Evolutionary conservation across 2,797 vertebrate species (phyloP), one percentile per base, ranked within the genome.

Genomic region (Phylloscopus collybita): DNA sequence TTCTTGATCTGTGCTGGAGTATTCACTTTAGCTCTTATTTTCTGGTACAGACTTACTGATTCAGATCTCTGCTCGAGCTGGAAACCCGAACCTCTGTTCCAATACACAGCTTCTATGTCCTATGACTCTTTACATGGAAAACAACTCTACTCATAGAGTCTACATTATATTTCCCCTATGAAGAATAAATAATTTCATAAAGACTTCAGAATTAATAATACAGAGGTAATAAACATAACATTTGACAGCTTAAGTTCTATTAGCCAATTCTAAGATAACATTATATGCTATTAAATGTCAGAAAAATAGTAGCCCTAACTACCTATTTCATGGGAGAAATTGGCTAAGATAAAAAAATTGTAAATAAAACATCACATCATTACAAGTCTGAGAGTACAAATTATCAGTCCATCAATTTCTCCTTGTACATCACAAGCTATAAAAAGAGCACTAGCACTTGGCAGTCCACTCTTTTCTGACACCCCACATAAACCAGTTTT

Each of bases 21-120:
- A 38, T 44, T 75, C 19, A 45, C 38, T 49, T 70, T 1, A 83
- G 56, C 20, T 14, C 26, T 50, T 32, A 8, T 8, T 76, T 81
- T 70, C 82, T 32, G 10, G 30, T 26, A 22, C 6, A 16, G 18
- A 19, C 15, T 54, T 78, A 34, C 11, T 65, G 45, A 73, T 17
- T 45, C 16, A 42, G 23, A 16, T 34, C 26, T 66, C 61, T 57
- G 13, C 61, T 78, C 6, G 1, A 61, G 45, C 42, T 71, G 14
- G 6, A 80, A 88, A 50, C 17, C 75, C 3, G 45, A 69, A 79
- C 7, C 7, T 49, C 10, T 36, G 27, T 6, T 62, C 54, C 36
- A 64, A 13, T 0, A 1, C 11, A 78, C 8, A 51, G 15, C 9
- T 38, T 2, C 11, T 34, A 27, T 1, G 10, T 66, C 15, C 34